Evolutionary conservation across 2,888 invertebrate genomes (phyloP), one percentile per base, ranked within the genome.

Genomic region (Endotricha flammealis): DNA sequence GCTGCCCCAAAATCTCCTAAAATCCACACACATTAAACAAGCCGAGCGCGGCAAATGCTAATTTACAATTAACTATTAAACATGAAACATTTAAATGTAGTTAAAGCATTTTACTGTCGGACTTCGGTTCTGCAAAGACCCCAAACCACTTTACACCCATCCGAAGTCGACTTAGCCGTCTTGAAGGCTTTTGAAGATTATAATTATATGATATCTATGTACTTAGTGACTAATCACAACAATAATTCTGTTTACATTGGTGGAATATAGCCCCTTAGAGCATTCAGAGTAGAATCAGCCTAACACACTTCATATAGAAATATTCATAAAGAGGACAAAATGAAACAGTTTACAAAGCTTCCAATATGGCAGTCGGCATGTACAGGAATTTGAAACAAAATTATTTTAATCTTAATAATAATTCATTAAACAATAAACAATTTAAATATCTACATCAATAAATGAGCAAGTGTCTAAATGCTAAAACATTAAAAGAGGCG

Each of bases 161-260:
- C 71, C 74, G 68, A 70, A 60, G 53, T 66, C 72, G 70, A 71
- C 64, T 31, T 65, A 73, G 82, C 85, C 85, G 85, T 85, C 85
- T 60, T 57, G 81, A 67, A 78, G 85, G 83, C 85, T 79, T 78
- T 83, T 86, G 61, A 54, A 61, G 43, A 46, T 53, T 50, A 54
- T 61, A 62, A 39, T 62, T 65, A 68, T 57, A 67, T 46, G 50
- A 57, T 71, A 73, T 64, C 49, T 36, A 63, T 65, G 63, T 53
- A 64, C 83, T 83, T 86, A 85, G 74, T 70, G 43, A 44, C 79
- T 83, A 83, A 75, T 82, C 79, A 83, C 82, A 83, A 83, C 82
- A 64, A 63, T 71, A 60, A 70, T 57, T 43, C 55, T 57, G 42
- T 62, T 58, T 64, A 41, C 46, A 54, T 44, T 42, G 42, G 31